These are phyloP conservation scores for Drosophila biarmipes DNA, from an alignment of 1,140 invertebrate genomes.

Conservation along the genomic window DNA sequence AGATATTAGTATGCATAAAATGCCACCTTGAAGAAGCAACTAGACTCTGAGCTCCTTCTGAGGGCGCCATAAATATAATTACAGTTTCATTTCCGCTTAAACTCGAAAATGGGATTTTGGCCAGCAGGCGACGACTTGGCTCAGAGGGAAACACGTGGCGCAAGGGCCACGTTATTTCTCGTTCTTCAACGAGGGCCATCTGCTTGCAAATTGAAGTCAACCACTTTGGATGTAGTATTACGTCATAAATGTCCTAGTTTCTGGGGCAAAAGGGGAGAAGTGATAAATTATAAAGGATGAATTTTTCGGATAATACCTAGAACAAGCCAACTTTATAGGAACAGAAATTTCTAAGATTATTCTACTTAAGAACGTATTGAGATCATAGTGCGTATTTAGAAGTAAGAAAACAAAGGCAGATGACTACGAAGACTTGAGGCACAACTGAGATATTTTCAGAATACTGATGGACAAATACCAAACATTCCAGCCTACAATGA, in stretches of 20 bases:
- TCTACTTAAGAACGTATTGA: background rate
- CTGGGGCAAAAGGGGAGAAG: background rate
- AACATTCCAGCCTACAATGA: background rate
- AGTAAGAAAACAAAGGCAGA: background rate
- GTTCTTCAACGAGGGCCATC: conserved; percentile 8
- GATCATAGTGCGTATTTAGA: background rate
- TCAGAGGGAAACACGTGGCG: conserved; percentile 32
- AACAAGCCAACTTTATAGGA: background rate
- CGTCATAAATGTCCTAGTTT: background rate
- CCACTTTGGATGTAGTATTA: background rate
- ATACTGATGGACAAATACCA: background rate
- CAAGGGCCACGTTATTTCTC: conserved; percentile 37
- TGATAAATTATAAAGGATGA: background rate
- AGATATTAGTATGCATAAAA: conserved; percentile 47
- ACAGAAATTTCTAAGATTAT: background rate
- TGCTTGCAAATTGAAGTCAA: conserved; percentile 5
- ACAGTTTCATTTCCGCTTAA: conserved; percentile 68
- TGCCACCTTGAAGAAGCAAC: conserved; percentile 3
- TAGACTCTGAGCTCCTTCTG: conserved; percentile 10
- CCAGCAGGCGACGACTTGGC: conserved; percentile 12
- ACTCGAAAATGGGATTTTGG: conserved; percentile 44
- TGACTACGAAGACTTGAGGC: background rate
- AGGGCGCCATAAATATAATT: conserved; percentile 71
- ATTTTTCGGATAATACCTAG: too few relatives aligned
- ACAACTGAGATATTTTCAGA: background rate